Evolutionary conservation across 2,797 vertebrate genomes (phyloP).

Genomic region (Malacoraja senta): DNA sequence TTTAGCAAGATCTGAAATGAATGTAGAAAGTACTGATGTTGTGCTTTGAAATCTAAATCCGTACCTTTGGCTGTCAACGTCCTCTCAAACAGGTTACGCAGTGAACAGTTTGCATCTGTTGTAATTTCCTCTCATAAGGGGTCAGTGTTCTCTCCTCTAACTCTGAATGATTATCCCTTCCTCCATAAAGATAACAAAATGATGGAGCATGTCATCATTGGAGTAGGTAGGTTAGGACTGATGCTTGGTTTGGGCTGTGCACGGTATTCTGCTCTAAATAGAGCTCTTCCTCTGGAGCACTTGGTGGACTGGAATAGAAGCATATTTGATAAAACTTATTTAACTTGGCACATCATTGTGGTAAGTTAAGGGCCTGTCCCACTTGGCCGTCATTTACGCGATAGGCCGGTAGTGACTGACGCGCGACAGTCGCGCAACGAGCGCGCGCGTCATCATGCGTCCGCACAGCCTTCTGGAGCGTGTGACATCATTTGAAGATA

Average conservation of each 20-base stretch:
- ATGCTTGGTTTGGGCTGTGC: background rate
- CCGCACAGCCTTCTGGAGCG: no score
- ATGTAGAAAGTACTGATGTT: background rate
- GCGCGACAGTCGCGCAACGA: no score
- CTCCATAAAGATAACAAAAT: background rate
- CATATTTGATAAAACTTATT: background rate
- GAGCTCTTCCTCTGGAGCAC: background rate
- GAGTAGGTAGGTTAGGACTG: background rate
- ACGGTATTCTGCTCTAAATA: background rate
- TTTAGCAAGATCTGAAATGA: background rate
- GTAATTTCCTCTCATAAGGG: background rate
- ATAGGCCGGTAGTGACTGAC: no score
- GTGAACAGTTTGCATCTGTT: background rate
- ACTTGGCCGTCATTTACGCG: no score
- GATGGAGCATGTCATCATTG: background rate
- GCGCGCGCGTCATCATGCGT: no score
- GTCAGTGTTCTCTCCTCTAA: background rate
- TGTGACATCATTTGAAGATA: no score
- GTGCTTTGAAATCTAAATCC: background rate
- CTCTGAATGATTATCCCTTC: background rate
- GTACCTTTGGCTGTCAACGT: background rate
- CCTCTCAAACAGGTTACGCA: background rate
- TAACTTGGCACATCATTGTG: background rate
- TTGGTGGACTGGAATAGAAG: background rate
- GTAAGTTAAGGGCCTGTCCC: background rate